phyloP scores from a whole-genome alignment of 2,888 invertebrate species.

The Eilema caniola region DNA sequence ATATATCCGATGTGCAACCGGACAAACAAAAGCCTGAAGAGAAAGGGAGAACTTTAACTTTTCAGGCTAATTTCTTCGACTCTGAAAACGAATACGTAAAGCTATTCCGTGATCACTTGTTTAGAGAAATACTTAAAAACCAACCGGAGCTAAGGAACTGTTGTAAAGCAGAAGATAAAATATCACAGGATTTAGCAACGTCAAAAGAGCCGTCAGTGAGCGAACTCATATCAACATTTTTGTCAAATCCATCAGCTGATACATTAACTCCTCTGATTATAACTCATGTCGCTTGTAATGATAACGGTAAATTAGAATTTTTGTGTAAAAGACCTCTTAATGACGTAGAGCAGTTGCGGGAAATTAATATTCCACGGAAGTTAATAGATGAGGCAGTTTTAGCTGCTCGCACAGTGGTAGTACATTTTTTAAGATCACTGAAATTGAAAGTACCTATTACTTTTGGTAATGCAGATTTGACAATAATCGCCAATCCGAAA shows the following conservation, averaged over 20 bases:
- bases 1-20: slow-evolving; percentile 24
- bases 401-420: background rate
- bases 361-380: background rate
- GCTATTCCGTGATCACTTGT: slow-evolving; percentile 28
- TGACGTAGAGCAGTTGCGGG: slow-evolving; percentile 4
- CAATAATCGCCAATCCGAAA: slow-evolving; percentile 8
- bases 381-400: slow-evolving; percentile 1
- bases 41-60: slow-evolving; percentile 21
- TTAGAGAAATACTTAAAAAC: slow-evolving; percentile 21
- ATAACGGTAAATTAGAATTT: slow-evolving; percentile 10
- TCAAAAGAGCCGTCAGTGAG: background rate
- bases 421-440: background rate
- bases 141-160: slow-evolving; percentile 16
- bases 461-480: slow-evolving; percentile 41
- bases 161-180: background rate
- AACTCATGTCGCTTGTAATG: slow-evolving; percentile 20
- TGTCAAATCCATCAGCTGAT: slow-evolving; percentile 7
- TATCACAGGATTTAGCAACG: background rate
- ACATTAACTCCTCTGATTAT: slow-evolving; percentile 28
- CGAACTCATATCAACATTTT: slow-evolving; percentile 13
- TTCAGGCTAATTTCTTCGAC: slow-evolving; percentile 33
- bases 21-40: slow-evolving; percentile 16
- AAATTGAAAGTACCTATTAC: slow-evolving; percentile 29
- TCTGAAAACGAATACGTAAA: slow-evolving; percentile 23
- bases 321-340: background rate